These are phyloP conservation scores for Crepidodera aurea DNA, from an alignment of 2,888 invertebrate species.

Conservation along the genomic window DNA sequence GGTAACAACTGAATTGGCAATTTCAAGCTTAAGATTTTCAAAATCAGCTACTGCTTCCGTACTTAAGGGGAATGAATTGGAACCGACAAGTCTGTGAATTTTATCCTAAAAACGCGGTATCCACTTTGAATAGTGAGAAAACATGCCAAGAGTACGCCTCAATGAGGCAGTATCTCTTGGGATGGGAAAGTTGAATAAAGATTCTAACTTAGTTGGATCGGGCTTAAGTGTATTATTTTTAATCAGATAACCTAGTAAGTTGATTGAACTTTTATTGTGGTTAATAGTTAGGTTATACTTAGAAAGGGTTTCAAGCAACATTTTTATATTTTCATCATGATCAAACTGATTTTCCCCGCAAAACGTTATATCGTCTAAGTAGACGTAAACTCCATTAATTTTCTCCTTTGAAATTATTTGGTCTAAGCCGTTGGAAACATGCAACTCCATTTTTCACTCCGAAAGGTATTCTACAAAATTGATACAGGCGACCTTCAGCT, in stretches of 20 bases:
- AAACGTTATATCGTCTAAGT: conserved; percentile 21
- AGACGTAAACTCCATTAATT: conserved; percentile 2
- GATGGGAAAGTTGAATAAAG: background rate
- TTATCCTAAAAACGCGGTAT: background rate
- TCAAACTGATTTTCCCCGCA: conserved; percentile 1
- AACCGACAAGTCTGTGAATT: background rate
- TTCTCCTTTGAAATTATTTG: background rate
- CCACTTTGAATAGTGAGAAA: background rate
- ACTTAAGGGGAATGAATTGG: background rate
- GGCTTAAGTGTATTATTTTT: background rate
- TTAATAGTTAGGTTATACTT: background rate
- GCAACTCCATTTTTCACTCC: conserved; percentile 9
- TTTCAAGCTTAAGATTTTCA: background rate
- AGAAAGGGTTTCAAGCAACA: background rate
- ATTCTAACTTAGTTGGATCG: background rate
- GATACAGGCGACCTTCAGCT: background rate
- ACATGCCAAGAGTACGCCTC: background rate
- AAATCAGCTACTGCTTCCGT: background rate
- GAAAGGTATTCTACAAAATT: background rate
- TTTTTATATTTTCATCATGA: background rate
- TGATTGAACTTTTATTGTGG: background rate
- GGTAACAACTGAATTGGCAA: background rate
- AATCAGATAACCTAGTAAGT: too few relatives aligned
- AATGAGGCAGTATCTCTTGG: background rate
- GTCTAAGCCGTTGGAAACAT: conserved; percentile 3